Evolutionary conservation across 2,888 invertebrate species (phyloP), one percentile per base, ranked within the genome.

Genomic region (Mimumesa dahlbomi): DNA sequence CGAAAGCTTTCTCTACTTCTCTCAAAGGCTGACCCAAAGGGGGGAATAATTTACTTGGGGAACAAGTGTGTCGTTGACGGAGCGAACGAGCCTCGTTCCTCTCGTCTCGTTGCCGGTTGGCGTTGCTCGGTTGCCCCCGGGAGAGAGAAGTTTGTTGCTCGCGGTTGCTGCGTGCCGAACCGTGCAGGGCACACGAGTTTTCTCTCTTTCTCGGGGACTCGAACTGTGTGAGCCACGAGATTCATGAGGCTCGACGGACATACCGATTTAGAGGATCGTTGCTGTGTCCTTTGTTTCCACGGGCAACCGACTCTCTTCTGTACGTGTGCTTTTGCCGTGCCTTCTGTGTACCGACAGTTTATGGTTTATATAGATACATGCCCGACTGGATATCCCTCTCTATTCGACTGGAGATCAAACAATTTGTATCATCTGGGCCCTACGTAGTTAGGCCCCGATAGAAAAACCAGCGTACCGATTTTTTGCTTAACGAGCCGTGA

Each of bases 1-100:
- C 73, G 73, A 80, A 68, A 79, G 78, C 81, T 80, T 77, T 77
- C 79, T 80, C 80, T 65, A n/a, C 62, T 72, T 67, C 65, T 65
- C 62, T 56, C 46, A 40, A 48, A 31, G 49, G 38, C 53, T 48
- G 68, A 25, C 42, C 49, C 46, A 6, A 31, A 52, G 50, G 56
- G 52, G 65, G 62, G 76, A 79, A 78, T 76, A 76, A 79, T 76
- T 80, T 70, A 74, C 53, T 56, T 56, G 57, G 49, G 57, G 66
- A 54, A 74, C 80, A 77, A 80, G 77, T 73, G 79, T 79, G 73
- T 71, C 79, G 77, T 61, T 61, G 78, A 79, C 73, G 77, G 54
- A 49, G 64, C 43, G 49, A 18, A 34, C 34, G 25, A 36, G 36
- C 71, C 59, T 16, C 43, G 34, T 40, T 53, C 49, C 19, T 25